Evolutionary conservation across 2,888 invertebrate genomes (phyloP), one percentile per base, ranked within the genome.

Genomic region (Cryptocheilus praepositus): DNA sequence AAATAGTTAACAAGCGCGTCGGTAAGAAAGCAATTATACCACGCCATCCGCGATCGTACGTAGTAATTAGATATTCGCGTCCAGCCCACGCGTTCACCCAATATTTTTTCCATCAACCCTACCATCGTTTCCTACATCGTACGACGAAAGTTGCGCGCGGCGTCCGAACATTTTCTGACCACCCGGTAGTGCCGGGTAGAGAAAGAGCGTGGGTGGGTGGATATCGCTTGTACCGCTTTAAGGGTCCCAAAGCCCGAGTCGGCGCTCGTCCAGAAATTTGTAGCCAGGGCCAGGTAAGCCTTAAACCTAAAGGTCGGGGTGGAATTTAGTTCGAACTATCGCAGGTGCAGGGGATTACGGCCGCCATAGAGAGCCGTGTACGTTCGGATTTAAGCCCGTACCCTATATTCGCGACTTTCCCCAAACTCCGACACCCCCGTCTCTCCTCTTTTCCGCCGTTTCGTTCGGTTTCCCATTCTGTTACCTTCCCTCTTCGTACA

Each of bases 181-280:
- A 36, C 36, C 36, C 36, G 3, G 36, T 36, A 36, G 3, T 11
- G 36, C 13, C 11, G 11, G 36, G 4, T 1, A 36, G 7, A 36
- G 36, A 36, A 36, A 36, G 36, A 60, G 54, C 63, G 68, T 52
- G 51, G 60, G 53, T 36, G 36, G 36, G 36, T 36, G 36, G 36
- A 65, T 76, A 72, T 76, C 69, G 64, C 60, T 57, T 61, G 72
- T 70, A 76, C 64, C 55, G 67, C 71, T 63, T 74, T 63, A 68
- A 67, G 68, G 66, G 64, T 19, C 61, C 75, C 58, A 36, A 36
- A 36, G 36, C 49, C 53, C 65, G 61, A 59, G 69, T 77, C 63
- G 76, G 68, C 74, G 68, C 61, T 63, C 62, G 59, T 46, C 62
- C 64, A 61, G 76, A 77, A 76, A 76, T 74, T 76, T 71, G 74